Conservation (phyloP, 2,888 invertebrate species). For the Drosophila lacicola region DNA sequence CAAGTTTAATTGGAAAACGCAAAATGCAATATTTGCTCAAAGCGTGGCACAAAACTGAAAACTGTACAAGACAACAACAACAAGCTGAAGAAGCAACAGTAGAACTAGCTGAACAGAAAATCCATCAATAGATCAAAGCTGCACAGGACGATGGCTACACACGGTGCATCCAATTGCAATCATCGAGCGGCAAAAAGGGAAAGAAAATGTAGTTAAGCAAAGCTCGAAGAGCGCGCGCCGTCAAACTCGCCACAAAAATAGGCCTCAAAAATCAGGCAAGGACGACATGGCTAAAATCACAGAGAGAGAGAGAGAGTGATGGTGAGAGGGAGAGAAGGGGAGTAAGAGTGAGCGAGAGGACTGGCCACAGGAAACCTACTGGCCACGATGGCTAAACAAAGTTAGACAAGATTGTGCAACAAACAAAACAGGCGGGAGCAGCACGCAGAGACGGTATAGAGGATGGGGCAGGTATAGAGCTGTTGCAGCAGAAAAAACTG, state of each 20-base stretch:
- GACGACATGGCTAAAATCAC: slow-evolving; percentile 70
- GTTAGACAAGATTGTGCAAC: slow-evolving; percentile 80
- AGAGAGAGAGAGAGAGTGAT: neutral
- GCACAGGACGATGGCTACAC: slow-evolving; percentile 30
- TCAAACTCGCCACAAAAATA: slow-evolving; percentile 29
- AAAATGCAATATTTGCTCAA: slow-evolving; percentile 77
- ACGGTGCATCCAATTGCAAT: slow-evolving; percentile 57
- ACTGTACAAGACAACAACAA: slow-evolving; percentile 18
- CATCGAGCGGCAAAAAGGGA: slow-evolving; percentile 20
- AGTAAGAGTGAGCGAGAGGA: neutral
- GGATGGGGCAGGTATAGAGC: neutral
- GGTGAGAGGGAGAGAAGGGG: no score
- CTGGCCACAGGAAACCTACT: slow-evolving; percentile 41
- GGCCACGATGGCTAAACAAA: slow-evolving; percentile 69
- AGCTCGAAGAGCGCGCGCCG: slow-evolving; percentile 24
- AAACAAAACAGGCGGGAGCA: slow-evolving; percentile 52
- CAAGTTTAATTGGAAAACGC: slow-evolving; percentile 73
- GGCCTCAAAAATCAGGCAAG: slow-evolving; percentile 65
- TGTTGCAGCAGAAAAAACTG: slow-evolving; percentile 36
- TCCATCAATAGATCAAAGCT: slow-evolving; percentile 76
- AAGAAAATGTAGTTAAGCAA: slow-evolving; percentile 55
- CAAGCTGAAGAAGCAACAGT: slow-evolving; percentile 5
- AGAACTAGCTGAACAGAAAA: slow-evolving; percentile 19
- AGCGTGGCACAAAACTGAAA: slow-evolving; percentile 24
- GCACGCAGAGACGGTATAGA: neutral